Evolutionary conservation across 2,888 invertebrate species (phyloP), one percentile per base, ranked within the genome.

Genomic region (Amphipoea oculea): DNA sequence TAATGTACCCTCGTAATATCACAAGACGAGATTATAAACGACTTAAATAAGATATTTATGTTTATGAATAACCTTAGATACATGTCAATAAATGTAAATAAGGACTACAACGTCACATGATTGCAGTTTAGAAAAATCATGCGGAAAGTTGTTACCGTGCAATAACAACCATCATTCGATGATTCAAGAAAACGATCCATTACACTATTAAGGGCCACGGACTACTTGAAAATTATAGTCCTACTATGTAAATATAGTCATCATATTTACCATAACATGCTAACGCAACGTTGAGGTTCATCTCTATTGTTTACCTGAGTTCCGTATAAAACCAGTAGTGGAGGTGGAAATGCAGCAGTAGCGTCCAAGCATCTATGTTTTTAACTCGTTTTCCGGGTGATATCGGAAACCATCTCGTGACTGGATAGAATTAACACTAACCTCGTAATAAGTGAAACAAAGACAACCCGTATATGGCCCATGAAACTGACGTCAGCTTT

Each of bases 291-390:
- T 76, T 87, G 86, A 85, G 82, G 83, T 86, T 86, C 82, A 87
- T 87, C 88, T 90, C 90, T 92, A 93, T 93, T 92, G 91, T 94
- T 93, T 92, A 92, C 94, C 92, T 91, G 91, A 92, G 89, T 92
- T 90, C 82, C 86, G 91, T 92, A 93, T 95, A 94, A 92, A 94
- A 91, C 87, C 88, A 79, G 82, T 83, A 84, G 88, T 89, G 92
- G 89, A 86, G 81, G 85, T 89, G 86, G 85, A 87, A 91, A 88
- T 88, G 86, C 88, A 92, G 86, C 93, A 95, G 93, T 94, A 89
- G 87, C 78, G 77, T 81, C 83, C 82, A 81, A 89, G 89, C 88
- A 88, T 83, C 85, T 78, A 84, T 80, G 86, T 88, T 88, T 89
- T 81, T 79, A 87, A 87, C 89, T 87, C 88, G 88, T 88, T 89